Evolutionary conservation across 2,797 vertebrate species (phyloP).

Genomic region (Sparus aurata): DNA sequence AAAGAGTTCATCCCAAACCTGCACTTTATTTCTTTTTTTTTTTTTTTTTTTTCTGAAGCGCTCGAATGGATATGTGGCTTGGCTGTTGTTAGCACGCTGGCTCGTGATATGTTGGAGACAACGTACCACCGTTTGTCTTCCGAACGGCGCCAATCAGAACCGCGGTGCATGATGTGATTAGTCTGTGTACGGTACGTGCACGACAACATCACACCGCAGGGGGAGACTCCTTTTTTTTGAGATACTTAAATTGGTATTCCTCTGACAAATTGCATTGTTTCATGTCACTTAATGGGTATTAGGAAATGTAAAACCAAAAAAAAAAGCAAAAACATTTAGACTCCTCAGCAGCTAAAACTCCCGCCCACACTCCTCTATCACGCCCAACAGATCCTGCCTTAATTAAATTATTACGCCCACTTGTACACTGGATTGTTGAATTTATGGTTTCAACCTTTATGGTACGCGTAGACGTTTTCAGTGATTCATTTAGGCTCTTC

Average conservation of each 20-base stretch:
- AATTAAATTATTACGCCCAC: slow-evolving; percentile 71
- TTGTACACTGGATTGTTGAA: slow-evolving; percentile 45
- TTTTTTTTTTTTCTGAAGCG: slow-evolving; percentile 57
- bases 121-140: slow-evolving; percentile 15
- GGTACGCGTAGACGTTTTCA: slow-evolving; percentile 16
- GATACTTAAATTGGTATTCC: slow-evolving; percentile 43
- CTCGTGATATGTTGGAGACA: slow-evolving; percentile 45
- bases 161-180: background rate
- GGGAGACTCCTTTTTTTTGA: slow-evolving; percentile 5
- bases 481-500: background rate
- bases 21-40: slow-evolving; percentile 46
- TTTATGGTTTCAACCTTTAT: slow-evolving; percentile 39
- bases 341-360: slow-evolving; percentile 63
- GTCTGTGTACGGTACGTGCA: slow-evolving; percentile 2
- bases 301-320: slow-evolving; percentile 57
- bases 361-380: slow-evolving; percentile 66
- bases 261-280: slow-evolving; percentile 63
- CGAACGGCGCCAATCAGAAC: background rate
- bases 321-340: slow-evolving; percentile 60
- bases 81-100: slow-evolving; percentile 55
- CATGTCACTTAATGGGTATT: slow-evolving; percentile 58
- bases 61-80: slow-evolving; percentile 61
- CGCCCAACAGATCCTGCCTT: slow-evolving; percentile 63
- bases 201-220: slow-evolving; percentile 2
- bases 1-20: slow-evolving; percentile 81